phyloP scores from a whole-genome alignment of 2,888 invertebrate species.

The Xanthorhoe designata region DNA sequence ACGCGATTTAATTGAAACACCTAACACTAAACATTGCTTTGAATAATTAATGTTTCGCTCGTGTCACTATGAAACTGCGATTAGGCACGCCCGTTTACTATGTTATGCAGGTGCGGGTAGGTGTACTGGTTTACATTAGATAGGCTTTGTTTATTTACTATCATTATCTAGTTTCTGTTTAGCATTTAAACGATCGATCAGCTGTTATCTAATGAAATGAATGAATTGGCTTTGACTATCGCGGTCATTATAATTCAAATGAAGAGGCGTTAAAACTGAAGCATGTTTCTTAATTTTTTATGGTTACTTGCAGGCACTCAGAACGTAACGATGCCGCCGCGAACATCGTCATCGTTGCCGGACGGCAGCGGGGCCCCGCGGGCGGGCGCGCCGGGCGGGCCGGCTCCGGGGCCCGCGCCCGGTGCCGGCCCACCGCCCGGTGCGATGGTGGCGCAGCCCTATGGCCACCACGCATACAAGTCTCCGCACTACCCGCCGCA shows the following conservation, averaged over 20 bases:
- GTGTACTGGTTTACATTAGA: slow-evolving; percentile 33
- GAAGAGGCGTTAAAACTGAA: neutral
- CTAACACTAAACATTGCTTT: slow-evolving; percentile 51
- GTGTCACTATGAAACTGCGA: slow-evolving; percentile 39
- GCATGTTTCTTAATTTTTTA: neutral
- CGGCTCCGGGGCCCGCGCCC: slow-evolving; percentile 57
- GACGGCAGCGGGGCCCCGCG: slow-evolving; percentile 80
- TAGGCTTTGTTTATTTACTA: slow-evolving; percentile 32
- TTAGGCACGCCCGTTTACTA: slow-evolving; percentile 43
- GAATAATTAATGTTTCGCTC: slow-evolving; percentile 48
- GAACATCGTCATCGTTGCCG: slow-evolving; percentile 93
- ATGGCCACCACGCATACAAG: slow-evolving; percentile 76
- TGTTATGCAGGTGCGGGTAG: slow-evolving; percentile 38
- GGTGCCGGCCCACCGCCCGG: slow-evolving; percentile 72
- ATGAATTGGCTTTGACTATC: neutral
- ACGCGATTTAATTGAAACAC: slow-evolving; percentile 56
- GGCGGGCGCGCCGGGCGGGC: slow-evolving; percentile 61
- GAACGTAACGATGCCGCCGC: slow-evolving; percentile 98
- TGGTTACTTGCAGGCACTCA: slow-evolving; percentile 89
- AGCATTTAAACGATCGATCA: slow-evolving; percentile 14
- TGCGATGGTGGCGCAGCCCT: slow-evolving; percentile 75
- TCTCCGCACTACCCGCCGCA: slow-evolving; percentile 80
- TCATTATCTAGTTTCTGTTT: slow-evolving; percentile 19
- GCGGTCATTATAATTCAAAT: neutral
- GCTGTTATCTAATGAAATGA: slow-evolving; percentile 11